Evolutionary conservation across 2,797 vertebrate genomes (phyloP).

Genomic region (Cyclopterus lumpus): DNA sequence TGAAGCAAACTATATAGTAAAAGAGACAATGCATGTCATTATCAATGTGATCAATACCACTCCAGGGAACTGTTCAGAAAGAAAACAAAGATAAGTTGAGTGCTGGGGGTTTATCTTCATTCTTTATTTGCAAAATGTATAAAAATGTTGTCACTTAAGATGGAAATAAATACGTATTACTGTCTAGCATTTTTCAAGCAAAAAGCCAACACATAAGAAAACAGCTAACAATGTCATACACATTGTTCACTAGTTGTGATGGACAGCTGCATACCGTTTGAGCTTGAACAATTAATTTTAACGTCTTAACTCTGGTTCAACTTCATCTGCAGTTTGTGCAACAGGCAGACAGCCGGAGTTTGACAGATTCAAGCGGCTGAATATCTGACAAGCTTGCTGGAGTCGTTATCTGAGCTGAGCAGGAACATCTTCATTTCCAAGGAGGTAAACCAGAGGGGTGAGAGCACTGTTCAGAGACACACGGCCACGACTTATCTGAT

Average conservation of each 20-base stretch:
- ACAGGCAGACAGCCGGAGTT: not conserved
- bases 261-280: not conserved
- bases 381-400: not conserved
- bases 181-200: not conserved
- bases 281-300: not conserved
- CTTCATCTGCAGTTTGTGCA: not conserved
- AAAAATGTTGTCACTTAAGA: too few species aligned
- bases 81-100: too few species aligned
- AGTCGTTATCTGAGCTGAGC: constrained; percentile 12
- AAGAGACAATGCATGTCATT: too few species aligned
- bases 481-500: constrained; percentile 84
- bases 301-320: not conserved
- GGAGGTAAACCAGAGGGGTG: constrained; percentile 86
- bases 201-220: not conserved
- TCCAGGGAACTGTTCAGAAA: too few species aligned
- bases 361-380: not conserved
- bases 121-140: too few species aligned
- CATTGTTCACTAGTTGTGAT: not conserved
- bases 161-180: too few species aligned
- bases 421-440: constrained; percentile 69
- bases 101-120: too few species aligned
- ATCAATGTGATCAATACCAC: too few species aligned
- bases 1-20: not conserved
- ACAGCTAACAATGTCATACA: not conserved
- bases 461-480: constrained; percentile 86